Conservation (phyloP, 2,888 invertebrate genomes). For the Drosophila pegasa region DNA sequence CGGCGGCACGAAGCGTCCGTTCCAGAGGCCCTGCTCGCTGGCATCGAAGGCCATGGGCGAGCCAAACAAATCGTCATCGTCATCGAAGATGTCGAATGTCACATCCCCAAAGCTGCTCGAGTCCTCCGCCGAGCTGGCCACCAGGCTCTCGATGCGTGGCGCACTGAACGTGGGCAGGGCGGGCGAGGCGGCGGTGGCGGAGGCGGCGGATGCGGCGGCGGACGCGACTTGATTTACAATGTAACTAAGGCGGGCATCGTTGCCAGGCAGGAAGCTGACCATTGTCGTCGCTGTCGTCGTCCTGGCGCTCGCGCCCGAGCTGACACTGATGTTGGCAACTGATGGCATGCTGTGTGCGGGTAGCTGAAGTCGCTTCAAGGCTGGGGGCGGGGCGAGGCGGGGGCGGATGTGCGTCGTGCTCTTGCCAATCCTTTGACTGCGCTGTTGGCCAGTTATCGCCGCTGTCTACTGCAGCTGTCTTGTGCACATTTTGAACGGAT, state of each 20-base stretch:
- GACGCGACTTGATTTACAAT: conserved; percentile 75
- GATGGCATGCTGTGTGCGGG: conserved; percentile 64
- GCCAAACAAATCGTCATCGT: conserved; percentile 84
- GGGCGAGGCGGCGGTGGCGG: conserved; percentile 28
- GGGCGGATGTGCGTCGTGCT: not conserved
- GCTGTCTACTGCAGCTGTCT: conserved; percentile 49
- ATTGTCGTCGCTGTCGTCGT: conserved; percentile 50
- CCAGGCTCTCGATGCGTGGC: conserved; percentile 82
- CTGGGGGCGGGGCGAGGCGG: not conserved
- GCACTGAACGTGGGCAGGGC: conserved; percentile 76
- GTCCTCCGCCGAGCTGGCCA: conserved; percentile 83
- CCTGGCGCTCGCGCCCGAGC: conserved; percentile 34
- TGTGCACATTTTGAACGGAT: conserved; percentile 44
- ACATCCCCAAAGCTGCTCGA: conserved; percentile 80
- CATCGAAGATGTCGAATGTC: conserved; percentile 84
- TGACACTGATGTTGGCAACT: conserved; percentile 63
- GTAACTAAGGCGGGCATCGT: conserved; percentile 72
- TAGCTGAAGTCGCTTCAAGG: not conserved
- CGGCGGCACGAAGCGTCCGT: conserved; percentile 87
- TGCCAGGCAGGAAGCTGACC: conserved; percentile 58
- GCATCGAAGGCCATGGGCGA: conserved; percentile 85
- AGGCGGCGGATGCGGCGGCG: conserved; percentile 43
- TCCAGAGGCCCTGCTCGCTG: conserved; percentile 85
- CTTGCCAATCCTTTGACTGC: conserved; percentile 52
- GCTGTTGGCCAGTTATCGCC: conserved; percentile 45